Evolutionary conservation across 2,113 vertebrate species (phyloP), one percentile per base, ranked within the genome.

Genomic region (Greenwoodochromis staneri): DNA sequence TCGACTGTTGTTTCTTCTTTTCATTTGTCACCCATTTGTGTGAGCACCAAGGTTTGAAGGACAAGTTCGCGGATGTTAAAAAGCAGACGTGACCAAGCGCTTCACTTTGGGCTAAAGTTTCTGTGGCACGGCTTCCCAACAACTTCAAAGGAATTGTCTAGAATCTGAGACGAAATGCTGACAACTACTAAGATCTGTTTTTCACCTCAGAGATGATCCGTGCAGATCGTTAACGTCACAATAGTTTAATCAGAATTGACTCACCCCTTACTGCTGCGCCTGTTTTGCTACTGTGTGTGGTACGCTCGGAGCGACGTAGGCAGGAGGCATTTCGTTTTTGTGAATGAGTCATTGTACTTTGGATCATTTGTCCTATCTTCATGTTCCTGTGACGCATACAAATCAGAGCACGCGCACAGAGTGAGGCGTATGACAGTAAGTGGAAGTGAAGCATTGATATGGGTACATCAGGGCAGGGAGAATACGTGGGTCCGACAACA

Each of bases 301-400:
- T 59, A 19, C 12, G 12, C 54, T 57, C 31, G 11, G 63, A 85
- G 66, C 81, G 24, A 86, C 36, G 91, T 81, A 88, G 84, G 87
- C 82, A 85, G 90, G 83, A 92, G 82, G 76, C 85, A 29, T 81
- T 87, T 73, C 53, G 7, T 83, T 90, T 69, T 90, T 80, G 51
- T 89, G 82, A 91, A 87, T 94, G 94, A 94, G 87, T 95, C 91
- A 94, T 54, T 45, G 54, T 34, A 59, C 78, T 61, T 42, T 34
- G 31, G 45, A 83, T 89, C 80, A 8, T 76, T 73, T 84, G 78
- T 82, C 78, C 36, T 27, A 49, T 49, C 27, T 49, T 78, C 29
- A 8, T 40, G 82, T 49, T 42, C 19, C 27, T 49, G 69, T 86
- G 90, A 93, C 47, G 84, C 85, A 19, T 81, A 54, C 83, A 51